Percentiles rank a stretch among this genome's conserved stretches.
phyloP scores from a whole-genome alignment of 2,797 vertebrate genomes.

The Hipposideros larvatus region DNA sequence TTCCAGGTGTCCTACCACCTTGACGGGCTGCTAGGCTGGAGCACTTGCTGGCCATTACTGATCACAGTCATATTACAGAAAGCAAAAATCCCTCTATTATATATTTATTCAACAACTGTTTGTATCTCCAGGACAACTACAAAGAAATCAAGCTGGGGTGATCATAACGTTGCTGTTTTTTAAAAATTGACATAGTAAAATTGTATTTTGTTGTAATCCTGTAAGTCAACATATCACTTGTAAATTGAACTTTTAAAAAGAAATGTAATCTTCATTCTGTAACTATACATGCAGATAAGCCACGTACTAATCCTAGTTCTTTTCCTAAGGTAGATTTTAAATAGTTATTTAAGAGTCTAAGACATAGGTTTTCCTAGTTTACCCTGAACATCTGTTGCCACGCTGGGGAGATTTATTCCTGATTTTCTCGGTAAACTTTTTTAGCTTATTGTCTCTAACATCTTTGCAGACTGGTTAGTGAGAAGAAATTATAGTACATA shows the following conservation, averaged over 20 bases:
- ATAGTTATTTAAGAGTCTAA: conserved; percentile 55
- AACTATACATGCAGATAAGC: conserved; percentile 40
- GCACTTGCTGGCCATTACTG: conserved; percentile 51
- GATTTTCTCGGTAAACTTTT: conserved; percentile 55
- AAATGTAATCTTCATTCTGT: conserved; percentile 32
- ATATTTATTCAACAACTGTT: conserved; percentile 57
- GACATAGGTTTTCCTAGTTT: not conserved
- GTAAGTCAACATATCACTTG: conserved; percentile 39
- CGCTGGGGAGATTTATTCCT: conserved; percentile 18
- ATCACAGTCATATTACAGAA: conserved; percentile 65
- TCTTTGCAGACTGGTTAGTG: conserved; percentile 16
- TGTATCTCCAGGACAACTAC: conserved; percentile 56
- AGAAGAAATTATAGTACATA: not conserved
- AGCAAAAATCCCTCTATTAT: conserved; percentile 26
- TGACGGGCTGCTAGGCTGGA: conserved; percentile 51
- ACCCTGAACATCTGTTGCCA: conserved; percentile 64
- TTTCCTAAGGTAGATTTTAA: conserved; percentile 50
- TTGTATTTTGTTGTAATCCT: conserved; percentile 47
- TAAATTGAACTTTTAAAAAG: conserved; percentile 65
- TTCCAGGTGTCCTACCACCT: conserved; percentile 44
- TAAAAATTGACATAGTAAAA: conserved; percentile 56
- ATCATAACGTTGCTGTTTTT: conserved; percentile 45
- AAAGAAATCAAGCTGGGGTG: conserved; percentile 66
- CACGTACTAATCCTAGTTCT: conserved; percentile 10
- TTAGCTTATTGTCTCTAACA: conserved; percentile 29